These are phyloP conservation scores for Drosophila lini DNA, from an alignment of 1,140 invertebrate species.

Conservation along the genomic window DNA sequence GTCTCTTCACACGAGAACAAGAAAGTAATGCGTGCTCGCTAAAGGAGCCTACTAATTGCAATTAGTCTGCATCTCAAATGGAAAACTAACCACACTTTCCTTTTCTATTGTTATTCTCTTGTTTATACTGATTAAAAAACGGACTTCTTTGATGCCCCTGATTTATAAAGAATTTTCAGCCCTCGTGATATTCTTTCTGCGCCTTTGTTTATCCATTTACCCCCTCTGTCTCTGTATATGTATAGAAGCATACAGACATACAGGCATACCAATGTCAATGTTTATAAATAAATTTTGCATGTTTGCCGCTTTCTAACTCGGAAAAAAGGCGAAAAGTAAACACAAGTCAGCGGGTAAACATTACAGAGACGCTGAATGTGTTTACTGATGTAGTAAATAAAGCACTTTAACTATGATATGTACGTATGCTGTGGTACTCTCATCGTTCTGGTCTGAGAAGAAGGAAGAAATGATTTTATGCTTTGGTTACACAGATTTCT, in stretches of 20 bases:
- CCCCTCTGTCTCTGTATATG: constrained; percentile 6
- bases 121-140: constrained; percentile 22
- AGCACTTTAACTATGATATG: constrained; percentile 31
- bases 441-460: neutral
- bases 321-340: constrained; percentile 55
- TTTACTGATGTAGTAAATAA: constrained; percentile 59
- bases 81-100: constrained; percentile 22
- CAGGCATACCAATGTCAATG: constrained; percentile 56
- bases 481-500: neutral
- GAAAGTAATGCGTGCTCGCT: constrained; percentile 6
- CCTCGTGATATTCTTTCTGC: constrained; percentile 25
- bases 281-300: constrained; percentile 59
- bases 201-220: constrained; percentile 32
- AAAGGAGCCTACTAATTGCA: constrained; percentile 17
- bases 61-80: constrained; percentile 16
- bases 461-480: constrained; percentile 23
- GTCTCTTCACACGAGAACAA: constrained; percentile 7
- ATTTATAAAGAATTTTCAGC: constrained; percentile 41
- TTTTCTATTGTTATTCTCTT: constrained; percentile 39
- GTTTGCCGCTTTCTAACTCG: constrained; percentile 41
- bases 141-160: constrained; percentile 54
- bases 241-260: neutral
- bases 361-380: constrained; percentile 48
- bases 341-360: constrained; percentile 25
- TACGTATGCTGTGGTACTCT: neutral